Evolutionary conservation across 2,113 vertebrate genomes (phyloP), one percentile per base, ranked within the genome.

Genomic region (human): DNA sequence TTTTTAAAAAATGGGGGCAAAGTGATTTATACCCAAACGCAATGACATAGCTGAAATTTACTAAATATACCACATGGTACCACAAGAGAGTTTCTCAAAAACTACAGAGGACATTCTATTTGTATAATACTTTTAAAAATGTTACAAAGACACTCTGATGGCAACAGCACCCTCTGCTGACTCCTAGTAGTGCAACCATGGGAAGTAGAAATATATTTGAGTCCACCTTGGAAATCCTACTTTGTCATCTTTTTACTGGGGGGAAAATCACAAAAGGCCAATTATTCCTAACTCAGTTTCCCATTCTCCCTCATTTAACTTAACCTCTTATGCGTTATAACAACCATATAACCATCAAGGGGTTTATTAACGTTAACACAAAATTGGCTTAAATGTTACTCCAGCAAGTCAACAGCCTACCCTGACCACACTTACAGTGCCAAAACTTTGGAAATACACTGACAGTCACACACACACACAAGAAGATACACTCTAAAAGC

Each of bases 131-230:
- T 80, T 40, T 30, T 25, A 0, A 27, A 66, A 82, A 45, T 22
- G 22, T 11, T 45, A 75, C 5, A 38, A 6, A 8, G 32, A 94
- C 45, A 93, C 87, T 52, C 82, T 76, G 97, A 91, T 81, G 95
- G 84, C 97, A 96, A 91, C 87, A 90, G 96, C n/a, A 13, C 97
- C 96, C 97, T 93, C 98, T 98, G 87, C 97, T 97, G 98, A 52
- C 16, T 11, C 38, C 35, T 2, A 59, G 4, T 9, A 2, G 4
- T 1, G 8, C 27, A 94, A 43, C 43, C 38, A 61, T 14, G 10
- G 0, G 22, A 50, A n/a, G 16, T 87, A 43, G 35, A 79, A 75
- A 48, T 64, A 8, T 25, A 52, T 13, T 52, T 61, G 79, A 52
- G 2, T 38, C 8, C 6, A 8, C 7, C 1, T 7, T 18, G 76